A percentile compares a stretch with the other conserved stretches of the same genome.
Conservation (phyloP, 2,888 invertebrate genomes). For the Acleris laterana region DNA sequence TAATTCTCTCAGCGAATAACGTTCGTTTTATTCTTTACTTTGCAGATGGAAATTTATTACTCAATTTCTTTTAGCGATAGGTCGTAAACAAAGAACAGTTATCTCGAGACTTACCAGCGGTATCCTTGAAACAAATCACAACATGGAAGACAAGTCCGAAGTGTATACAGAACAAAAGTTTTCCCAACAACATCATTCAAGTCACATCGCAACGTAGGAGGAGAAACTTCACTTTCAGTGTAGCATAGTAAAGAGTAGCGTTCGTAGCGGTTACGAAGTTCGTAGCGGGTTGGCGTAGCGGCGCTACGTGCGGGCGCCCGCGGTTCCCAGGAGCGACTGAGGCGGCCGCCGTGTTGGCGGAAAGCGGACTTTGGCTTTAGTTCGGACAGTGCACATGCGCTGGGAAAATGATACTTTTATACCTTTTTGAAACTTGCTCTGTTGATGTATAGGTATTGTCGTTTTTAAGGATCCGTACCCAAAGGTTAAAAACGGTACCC, state of each 20-base stretch:
- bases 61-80: conserved; percentile 11
- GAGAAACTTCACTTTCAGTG: conserved; percentile 55
- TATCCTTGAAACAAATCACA: conserved; percentile 82
- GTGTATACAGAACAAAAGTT: conserved; percentile 80
- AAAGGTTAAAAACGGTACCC: no score
- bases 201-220: conserved; percentile 69
- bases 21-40: conserved; percentile 1
- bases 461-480: no score
- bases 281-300: conserved; percentile 58
- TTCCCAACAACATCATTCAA: conserved; percentile 80
- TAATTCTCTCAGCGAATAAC: no score
- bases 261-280: conserved; percentile 59
- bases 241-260: conserved; percentile 33
- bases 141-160: conserved; percentile 83
- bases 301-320: conserved; percentile 64
- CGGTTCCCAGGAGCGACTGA: conserved; percentile 65
- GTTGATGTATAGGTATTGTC: no score
- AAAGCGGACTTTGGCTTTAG: conserved; percentile 45
- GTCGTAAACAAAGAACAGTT: conserved; percentile 19
- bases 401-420: conserved; percentile 30
- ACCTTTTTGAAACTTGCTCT: no score
- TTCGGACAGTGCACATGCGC: conserved; percentile 72
- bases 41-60: conserved; percentile 8
- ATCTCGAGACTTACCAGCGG: conserved; percentile 66
- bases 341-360: conserved; percentile 43